These are phyloP conservation scores for Dasypus novemcinctus DNA, from an alignment of 2,113 vertebrate species.

Conservation along the genomic window DNA sequence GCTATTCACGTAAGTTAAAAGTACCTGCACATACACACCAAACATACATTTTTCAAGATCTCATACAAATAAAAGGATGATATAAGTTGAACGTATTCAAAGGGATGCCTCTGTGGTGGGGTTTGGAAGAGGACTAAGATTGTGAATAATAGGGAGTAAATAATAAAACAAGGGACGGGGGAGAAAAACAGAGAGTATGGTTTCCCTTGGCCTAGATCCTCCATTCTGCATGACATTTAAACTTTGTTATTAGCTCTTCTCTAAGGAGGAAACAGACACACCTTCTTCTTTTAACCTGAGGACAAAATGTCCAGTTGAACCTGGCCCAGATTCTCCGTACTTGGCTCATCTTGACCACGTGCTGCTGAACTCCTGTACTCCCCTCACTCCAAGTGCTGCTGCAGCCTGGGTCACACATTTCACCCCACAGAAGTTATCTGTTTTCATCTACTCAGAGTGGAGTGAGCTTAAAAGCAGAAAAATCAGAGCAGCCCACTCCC, in stretches of 20 bases:
- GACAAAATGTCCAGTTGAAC: not conserved
- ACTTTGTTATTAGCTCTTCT: not conserved
- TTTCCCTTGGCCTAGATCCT: not conserved
- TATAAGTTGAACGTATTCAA: constrained; percentile 12
- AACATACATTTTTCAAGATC: not conserved
- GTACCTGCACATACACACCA: not conserved
- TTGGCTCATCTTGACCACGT: too few species aligned
- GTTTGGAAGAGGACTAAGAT: not conserved
- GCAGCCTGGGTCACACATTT: not conserved
- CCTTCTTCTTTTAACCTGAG: not conserved
- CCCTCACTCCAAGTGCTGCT: not conserved
- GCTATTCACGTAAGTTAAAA: not conserved
- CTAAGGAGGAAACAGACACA: not conserved
- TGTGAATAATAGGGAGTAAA: not conserved
- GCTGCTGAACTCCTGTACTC: too few species aligned
- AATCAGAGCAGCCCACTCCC: not conserved
- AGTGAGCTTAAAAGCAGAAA: constrained; percentile 8
- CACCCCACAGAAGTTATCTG: not conserved
- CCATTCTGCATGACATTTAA: not conserved
- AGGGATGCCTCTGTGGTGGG: not conserved
- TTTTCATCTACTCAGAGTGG: not conserved
- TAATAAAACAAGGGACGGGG: not conserved
- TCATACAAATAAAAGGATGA: not conserved
- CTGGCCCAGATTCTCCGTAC: not conserved
- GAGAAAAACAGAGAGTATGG: not conserved